These are phyloP conservation scores for Patella depressa DNA, from an alignment of 2,888 invertebrate species.

Conservation along the genomic window DNA sequence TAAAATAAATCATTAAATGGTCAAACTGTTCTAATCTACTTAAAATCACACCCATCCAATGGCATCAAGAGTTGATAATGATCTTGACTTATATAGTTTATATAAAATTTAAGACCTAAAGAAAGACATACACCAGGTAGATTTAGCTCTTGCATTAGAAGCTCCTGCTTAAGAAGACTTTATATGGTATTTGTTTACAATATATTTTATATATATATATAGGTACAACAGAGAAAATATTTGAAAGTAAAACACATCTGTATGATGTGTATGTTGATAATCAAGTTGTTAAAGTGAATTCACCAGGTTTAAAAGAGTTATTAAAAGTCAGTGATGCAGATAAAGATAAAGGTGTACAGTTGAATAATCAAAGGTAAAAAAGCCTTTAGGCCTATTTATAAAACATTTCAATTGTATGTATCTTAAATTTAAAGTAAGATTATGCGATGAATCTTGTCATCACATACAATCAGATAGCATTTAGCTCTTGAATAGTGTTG, in stretches of 20 bases:
- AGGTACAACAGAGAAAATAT: conserved; percentile 73
- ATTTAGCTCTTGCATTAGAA: too few relatives aligned
- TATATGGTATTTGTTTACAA: too few relatives aligned
- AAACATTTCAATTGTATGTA: neutral
- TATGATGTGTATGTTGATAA: conserved; percentile 72
- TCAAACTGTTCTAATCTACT: too few relatives aligned
- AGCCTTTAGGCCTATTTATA: neutral
- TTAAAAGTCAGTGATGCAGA: conserved; percentile 69
- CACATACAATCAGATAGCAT: neutral
- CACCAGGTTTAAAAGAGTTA: conserved; percentile 65
- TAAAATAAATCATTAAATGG: too few relatives aligned
- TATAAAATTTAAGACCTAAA: too few relatives aligned
- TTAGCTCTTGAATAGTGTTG: neutral
- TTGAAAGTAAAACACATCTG: conserved; percentile 70
- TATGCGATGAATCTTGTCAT: neutral
- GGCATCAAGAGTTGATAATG: too few relatives aligned
- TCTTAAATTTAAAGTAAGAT: too few relatives aligned
- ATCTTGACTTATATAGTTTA: too few relatives aligned
- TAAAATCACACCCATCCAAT: too few relatives aligned
- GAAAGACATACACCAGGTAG: too few relatives aligned
- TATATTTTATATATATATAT: too few relatives aligned
- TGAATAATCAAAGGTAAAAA: conserved; percentile 67
- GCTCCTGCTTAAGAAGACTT: too few relatives aligned
- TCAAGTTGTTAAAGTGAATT: conserved; percentile 65
- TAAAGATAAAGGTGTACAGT: conserved; percentile 66